Evolutionary conservation across 2,113 vertebrate species (phyloP).

Genomic region (Platysternon megacephalum): DNA sequence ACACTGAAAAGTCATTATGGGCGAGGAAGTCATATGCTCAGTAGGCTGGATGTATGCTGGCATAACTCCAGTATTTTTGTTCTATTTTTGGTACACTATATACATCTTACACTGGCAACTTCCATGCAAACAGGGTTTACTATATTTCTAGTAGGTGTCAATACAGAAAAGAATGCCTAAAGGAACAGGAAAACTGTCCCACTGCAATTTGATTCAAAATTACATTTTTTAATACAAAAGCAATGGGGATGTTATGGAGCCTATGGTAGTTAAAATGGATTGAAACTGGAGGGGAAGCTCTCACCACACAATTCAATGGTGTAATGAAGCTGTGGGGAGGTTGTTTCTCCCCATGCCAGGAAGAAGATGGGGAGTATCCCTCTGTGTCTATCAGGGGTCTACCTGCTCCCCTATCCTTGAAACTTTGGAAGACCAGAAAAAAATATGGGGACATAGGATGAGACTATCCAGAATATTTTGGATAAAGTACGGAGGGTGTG

Average conservation of each 20-base stretch:
- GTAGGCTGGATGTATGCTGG: not conserved
- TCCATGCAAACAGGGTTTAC: not conserved
- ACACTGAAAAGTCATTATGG: not conserved
- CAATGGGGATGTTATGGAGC: not conserved
- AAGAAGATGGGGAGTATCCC: not conserved
- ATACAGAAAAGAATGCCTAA: not conserved
- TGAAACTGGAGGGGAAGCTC: not conserved
- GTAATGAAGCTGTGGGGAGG: not conserved
- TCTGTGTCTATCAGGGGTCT: not conserved
- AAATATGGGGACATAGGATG: not conserved
- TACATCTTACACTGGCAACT: not conserved
- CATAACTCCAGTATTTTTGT: not conserved
- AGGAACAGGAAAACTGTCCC: not conserved
- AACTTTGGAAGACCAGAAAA: not conserved
- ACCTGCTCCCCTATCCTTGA: not conserved
- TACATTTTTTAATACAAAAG: not conserved
- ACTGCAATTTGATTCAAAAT: not conserved
- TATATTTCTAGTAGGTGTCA: not conserved
- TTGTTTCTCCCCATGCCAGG: not conserved
- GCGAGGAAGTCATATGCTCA: not conserved
- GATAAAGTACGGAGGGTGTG: not conserved
- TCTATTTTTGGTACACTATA: not conserved
- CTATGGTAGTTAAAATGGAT: accelerated
- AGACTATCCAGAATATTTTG: not conserved
- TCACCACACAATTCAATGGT: not conserved